Percentiles rank a stretch among this genome's conserved stretches.
Evolutionary conservation across 2,797 vertebrate species (phyloP).

Genomic region (Thripadectes ignobilis): DNA sequence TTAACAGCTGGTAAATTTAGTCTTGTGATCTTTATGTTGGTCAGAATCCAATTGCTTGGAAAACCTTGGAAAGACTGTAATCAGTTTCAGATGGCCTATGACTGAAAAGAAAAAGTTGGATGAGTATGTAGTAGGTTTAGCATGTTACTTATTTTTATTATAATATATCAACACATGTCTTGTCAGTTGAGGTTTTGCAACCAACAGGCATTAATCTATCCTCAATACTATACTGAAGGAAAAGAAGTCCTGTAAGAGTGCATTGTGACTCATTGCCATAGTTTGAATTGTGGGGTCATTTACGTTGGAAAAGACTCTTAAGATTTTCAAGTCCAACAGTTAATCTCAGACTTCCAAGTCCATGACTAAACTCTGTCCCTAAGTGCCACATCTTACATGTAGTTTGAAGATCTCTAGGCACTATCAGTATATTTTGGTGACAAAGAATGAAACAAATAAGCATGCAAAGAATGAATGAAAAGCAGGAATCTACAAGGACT

Average conservation of each 20-base stretch:
- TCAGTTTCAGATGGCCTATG: not conserved
- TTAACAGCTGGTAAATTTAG: constrained; percentile 10
- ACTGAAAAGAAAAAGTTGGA: not conserved
- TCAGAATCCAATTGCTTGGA: not conserved
- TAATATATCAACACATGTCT: not conserved
- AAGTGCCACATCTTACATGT: not conserved
- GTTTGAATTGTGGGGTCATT: not conserved
- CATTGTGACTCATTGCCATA: rapidly evolving
- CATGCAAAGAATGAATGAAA: rapidly evolving
- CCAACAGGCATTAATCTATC: not conserved
- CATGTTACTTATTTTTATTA: not conserved
- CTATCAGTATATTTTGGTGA: not conserved
- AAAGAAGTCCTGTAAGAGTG: not conserved
- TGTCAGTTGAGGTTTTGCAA: not conserved
- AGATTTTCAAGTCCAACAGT: not conserved
- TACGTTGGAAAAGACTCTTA: not conserved
- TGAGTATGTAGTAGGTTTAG: not conserved
- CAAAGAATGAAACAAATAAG: not conserved
- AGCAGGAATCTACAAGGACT: not conserved
- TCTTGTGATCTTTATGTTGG: not conserved
- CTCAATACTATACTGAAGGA: not conserved
- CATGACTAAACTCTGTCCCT: not conserved
- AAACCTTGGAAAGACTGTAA: not conserved
- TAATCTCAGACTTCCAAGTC: not conserved
- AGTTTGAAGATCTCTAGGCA: not conserved